A percentile compares a stretch with the other conserved stretches of the same genome.
Conservation (phyloP, 2,888 invertebrate genomes). For the Agrilus biguttatus region DNA sequence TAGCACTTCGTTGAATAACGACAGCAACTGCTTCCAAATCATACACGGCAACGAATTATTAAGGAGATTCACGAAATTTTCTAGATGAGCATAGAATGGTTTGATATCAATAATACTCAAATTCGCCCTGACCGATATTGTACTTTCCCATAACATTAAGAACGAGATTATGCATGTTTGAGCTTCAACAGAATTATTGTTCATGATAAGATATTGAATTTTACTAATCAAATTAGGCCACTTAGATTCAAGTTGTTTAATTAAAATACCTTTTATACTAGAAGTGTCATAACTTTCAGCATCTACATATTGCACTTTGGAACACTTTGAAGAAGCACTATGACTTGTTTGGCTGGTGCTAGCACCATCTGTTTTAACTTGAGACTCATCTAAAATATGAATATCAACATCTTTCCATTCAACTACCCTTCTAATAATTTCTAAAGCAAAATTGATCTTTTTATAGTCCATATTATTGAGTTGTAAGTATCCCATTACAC, state of each 20-base stretch:
- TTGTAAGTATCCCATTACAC: conserved; percentile 57
- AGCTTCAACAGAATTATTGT: conserved; percentile 44
- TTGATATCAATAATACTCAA: conserved; percentile 79
- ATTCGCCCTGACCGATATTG: conserved; percentile 82
- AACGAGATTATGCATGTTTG: conserved; percentile 68
- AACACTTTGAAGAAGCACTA: conserved; percentile 28
- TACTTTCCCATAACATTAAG: conserved; percentile 75
- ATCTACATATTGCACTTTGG: conserved; percentile 52
- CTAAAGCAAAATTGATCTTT: conserved; percentile 71
- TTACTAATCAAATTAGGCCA: conserved; percentile 71
- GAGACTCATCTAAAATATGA: conserved; percentile 61
- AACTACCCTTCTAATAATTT: conserved; percentile 72
- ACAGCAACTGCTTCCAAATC: conserved; percentile 72
- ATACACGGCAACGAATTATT: conserved; percentile 62
- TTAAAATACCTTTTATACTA: conserved; percentile 71
- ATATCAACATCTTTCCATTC: conserved; percentile 76
- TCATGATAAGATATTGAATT: conserved; percentile 43
- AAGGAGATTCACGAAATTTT: conserved; percentile 60
- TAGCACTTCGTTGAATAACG: conserved; percentile 76
- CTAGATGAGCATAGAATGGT: conserved; percentile 73
- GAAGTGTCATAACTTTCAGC: conserved; percentile 77
- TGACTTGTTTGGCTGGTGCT: conserved; percentile 16
- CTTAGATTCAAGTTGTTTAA: conserved; percentile 69
- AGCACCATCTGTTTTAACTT: conserved; percentile 23
- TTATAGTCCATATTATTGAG: conserved; percentile 49